These are phyloP conservation scores for Acrossocheilus wenchowensis DNA, from an alignment of 2,797 vertebrate genomes.

Conservation along the genomic window DNA sequence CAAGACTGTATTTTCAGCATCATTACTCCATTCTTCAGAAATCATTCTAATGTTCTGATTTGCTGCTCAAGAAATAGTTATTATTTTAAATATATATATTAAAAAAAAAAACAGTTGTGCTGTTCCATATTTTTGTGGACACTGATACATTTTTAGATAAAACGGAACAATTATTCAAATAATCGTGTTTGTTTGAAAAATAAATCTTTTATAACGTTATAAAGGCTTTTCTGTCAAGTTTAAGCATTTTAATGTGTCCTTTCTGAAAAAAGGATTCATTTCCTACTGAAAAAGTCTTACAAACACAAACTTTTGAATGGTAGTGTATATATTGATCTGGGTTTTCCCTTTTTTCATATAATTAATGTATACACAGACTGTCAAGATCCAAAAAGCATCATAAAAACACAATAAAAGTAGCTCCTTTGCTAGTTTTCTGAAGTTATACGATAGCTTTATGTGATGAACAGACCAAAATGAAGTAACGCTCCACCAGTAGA, in stretches of 20 bases:
- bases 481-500: not conserved
- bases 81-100: not conserved
- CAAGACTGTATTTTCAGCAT: not conserved
- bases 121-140: not conserved
- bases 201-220: not conserved
- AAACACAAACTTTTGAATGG: not conserved
- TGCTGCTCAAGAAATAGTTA: not conserved
- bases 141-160: not conserved
- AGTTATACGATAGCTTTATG: not conserved
- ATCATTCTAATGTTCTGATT: not conserved
- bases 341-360: not conserved
- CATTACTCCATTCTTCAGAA: not conserved
- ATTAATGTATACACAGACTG: not conserved
- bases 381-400: not conserved
- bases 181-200: not conserved
- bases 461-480: not conserved
- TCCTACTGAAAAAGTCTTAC: too few relatives aligned
- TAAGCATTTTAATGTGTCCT: not conserved
- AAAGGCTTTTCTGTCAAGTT: too few relatives aligned
- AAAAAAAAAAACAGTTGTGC: not conserved
- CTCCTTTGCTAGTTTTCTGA: not conserved
- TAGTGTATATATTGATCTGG: not conserved
- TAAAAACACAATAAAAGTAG: not conserved
- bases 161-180: not conserved
- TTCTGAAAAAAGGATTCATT: not conserved